phyloP scores from a whole-genome alignment of 2,888 invertebrate species.

The Strigamia maritima region DNA sequence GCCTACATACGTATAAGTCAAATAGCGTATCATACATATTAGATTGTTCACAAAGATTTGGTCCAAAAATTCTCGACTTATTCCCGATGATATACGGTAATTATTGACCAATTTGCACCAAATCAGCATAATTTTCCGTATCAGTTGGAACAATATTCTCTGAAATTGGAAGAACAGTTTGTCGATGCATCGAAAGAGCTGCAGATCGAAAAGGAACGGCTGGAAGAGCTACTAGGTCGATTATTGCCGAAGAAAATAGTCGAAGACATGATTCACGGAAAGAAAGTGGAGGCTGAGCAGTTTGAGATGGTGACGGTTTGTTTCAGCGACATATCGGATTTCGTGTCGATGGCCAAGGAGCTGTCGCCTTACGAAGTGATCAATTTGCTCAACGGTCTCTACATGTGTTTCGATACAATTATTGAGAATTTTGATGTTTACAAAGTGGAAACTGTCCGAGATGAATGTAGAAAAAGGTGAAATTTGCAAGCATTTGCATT shows the following conservation, averaged over 20 bases:
- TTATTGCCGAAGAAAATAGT: constrained; percentile 37
- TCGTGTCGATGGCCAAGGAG: constrained; percentile 14
- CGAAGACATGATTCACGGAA: constrained; percentile 37
- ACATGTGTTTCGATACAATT: constrained; percentile 26
- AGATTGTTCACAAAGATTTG: no score
- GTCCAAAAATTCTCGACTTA: no score
- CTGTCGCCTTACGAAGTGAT: constrained; percentile 31
- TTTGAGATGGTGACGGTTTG: constrained; percentile 35
- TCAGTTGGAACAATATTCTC: constrained; percentile 36
- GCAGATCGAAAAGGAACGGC: constrained; percentile 25
- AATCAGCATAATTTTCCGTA: no score
- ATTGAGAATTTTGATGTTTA: constrained; percentile 38
- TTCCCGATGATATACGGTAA: no score
- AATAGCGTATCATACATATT: no score
- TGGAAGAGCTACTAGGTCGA: constrained; percentile 35
- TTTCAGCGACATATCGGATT: constrained; percentile 37
- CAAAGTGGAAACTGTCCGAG: constrained; percentile 39
- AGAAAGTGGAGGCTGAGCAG: constrained; percentile 36
- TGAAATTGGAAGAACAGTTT: constrained; percentile 37
- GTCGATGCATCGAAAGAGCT: constrained; percentile 34
- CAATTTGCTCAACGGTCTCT: constrained; percentile 35
- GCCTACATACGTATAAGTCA: no score
- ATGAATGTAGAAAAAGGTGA: constrained; percentile 31
- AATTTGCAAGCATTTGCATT: background rate
- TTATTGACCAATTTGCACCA: background rate